Conservation (phyloP, 2,797 vertebrate species). For the Tiaroga cobitis region DNA sequence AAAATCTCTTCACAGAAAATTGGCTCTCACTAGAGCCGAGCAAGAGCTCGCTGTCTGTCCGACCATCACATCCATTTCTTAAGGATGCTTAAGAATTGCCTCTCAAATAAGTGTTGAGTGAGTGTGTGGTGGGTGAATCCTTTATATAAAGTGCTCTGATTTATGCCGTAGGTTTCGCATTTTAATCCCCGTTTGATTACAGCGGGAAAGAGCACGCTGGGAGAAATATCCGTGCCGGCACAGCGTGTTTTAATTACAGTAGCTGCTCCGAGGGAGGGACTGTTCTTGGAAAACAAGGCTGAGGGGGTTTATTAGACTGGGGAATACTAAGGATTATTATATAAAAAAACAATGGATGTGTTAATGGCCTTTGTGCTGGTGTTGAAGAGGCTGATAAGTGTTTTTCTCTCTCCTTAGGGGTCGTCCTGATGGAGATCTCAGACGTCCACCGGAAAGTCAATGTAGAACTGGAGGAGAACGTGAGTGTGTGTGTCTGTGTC, state of each 20-base stretch:
- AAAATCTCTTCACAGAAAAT: slow-evolving; percentile 32
- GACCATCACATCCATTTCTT: slow-evolving; percentile 32
- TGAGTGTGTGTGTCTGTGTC: slow-evolving; percentile 72
- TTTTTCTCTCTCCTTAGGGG: slow-evolving; percentile 80
- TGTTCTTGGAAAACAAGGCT: slow-evolving; percentile 54
- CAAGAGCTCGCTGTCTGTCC: slow-evolving; percentile 8
- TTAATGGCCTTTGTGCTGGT: slow-evolving; percentile 16
- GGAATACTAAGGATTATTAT: slow-evolving; percentile 43
- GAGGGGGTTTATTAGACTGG: slow-evolving; percentile 43
- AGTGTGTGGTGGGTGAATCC: slow-evolving; percentile 23
- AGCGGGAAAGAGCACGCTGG: slow-evolving; percentile 43
- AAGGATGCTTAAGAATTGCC: slow-evolving; percentile 37
- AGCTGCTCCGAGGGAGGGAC: slow-evolving; percentile 36
- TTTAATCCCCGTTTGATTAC: slow-evolving; percentile 69
- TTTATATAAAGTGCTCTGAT: slow-evolving; percentile 49
- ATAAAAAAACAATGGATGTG: slow-evolving; percentile 45
- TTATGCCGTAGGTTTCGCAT: slow-evolving; percentile 11
- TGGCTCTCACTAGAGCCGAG: neutral
- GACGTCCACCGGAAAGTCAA: slow-evolving; percentile 91
- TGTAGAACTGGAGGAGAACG: slow-evolving; percentile 91
- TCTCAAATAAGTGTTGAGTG: slow-evolving; percentile 48
- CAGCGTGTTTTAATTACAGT: slow-evolving; percentile 67
- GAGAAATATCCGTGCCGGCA: slow-evolving; percentile 53
- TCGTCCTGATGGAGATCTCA: slow-evolving; percentile 92
- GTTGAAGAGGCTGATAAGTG: slow-evolving; percentile 35